Conservation (phyloP, 2,797 vertebrate species). For the Melopsittacus undulatus region DNA sequence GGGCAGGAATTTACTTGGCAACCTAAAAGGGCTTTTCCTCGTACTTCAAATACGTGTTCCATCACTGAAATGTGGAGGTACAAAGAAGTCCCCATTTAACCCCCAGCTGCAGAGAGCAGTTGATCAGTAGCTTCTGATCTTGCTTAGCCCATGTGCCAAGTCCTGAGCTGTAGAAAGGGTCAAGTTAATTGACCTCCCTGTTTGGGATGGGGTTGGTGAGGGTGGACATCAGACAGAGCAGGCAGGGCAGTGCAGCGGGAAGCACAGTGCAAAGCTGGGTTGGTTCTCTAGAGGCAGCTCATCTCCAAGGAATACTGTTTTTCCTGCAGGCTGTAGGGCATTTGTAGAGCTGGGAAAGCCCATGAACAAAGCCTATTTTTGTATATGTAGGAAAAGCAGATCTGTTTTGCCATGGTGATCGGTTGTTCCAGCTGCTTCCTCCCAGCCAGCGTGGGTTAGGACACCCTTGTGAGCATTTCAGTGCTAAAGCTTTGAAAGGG, state of each 20-base stretch:
- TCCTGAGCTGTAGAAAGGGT: neutral
- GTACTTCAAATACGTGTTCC: neutral
- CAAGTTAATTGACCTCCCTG: neutral
- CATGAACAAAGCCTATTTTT: neutral
- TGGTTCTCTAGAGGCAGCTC: neutral
- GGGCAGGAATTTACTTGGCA: conserved; percentile 34
- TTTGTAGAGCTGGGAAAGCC: neutral
- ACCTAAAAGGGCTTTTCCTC: conserved; percentile 3
- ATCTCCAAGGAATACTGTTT: neutral
- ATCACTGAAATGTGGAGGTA: neutral
- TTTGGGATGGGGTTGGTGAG: neutral
- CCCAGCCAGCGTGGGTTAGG: neutral
- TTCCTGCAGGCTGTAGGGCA: neutral
- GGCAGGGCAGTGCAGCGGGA: neutral
- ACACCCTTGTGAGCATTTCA: neutral
- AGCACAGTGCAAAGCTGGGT: neutral
- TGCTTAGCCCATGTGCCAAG: neutral
- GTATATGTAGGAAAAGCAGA: neutral
- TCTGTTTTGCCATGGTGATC: neutral
- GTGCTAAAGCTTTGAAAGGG: conserved; percentile 15
- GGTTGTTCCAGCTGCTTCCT: neutral
- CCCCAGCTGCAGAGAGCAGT: neutral
- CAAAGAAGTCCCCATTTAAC: neutral
- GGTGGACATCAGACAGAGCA: neutral
- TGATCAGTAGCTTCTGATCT: neutral